Percentiles rank a stretch among this genome's conserved stretches.
Conservation (phyloP, 2,797 vertebrate genomes). For the Melanotaenia parkinsoni region DNA sequence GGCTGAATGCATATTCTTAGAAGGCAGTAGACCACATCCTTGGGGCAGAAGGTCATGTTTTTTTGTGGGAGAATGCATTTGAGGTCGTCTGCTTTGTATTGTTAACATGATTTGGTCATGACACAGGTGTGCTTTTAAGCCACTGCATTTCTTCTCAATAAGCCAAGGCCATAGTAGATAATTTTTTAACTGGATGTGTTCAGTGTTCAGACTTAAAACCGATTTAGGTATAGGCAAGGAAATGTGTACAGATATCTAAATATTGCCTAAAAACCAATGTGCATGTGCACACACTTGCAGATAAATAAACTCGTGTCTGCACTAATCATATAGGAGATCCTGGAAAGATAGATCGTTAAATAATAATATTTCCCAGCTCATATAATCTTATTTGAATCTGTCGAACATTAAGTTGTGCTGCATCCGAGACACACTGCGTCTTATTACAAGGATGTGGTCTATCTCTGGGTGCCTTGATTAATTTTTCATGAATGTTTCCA, state of each 20-base stretch:
- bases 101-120: constrained; percentile 45
- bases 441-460: neutral
- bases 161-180: neutral
- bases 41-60: constrained; percentile 33
- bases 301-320: neutral
- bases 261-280: neutral
- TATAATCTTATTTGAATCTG: neutral
- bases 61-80: constrained; percentile 20
- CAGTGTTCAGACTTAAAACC: neutral
- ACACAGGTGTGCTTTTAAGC: constrained; percentile 39
- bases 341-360: neutral
- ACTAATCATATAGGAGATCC: neutral
- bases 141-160: neutral
- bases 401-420: neutral
- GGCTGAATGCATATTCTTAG: constrained; percentile 24
- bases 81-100: constrained; percentile 28
- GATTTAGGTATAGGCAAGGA: neutral
- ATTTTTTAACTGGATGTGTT: neutral
- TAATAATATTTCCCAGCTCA: neutral
- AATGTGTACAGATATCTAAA: neutral
- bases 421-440: neutral
- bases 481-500: constrained; percentile 57
- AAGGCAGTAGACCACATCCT: constrained; percentile 14
- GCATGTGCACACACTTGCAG: neutral
- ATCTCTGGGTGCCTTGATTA: neutral